These are phyloP conservation scores for Tenualosa thibaudeaui DNA, from an alignment of 2,797 vertebrate genomes.

Conservation along the genomic window DNA sequence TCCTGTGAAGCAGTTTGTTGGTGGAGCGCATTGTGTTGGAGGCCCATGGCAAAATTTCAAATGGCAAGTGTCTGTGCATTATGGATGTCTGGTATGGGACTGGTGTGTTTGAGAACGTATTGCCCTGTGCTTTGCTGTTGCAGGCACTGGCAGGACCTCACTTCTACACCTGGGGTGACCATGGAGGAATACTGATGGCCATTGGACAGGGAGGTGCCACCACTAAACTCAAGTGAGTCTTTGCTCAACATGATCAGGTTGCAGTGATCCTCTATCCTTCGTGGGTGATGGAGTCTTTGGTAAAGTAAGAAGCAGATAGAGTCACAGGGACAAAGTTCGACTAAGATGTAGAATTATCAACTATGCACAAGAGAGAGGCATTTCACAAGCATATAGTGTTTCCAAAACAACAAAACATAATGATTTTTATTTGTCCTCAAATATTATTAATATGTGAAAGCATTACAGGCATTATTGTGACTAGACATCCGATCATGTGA, in stretches of 20 bases:
- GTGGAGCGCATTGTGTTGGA: neutral
- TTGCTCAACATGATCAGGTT: neutral
- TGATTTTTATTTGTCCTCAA: too few species aligned
- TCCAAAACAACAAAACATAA: too few species aligned
- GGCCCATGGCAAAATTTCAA: neutral
- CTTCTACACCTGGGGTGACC: conserved; percentile 97
- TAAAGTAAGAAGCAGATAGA: neutral
- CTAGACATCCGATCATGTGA: too few species aligned
- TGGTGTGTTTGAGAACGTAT: neutral
- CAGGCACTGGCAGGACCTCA: conserved; percentile 93
- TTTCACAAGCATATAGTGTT: too few species aligned
- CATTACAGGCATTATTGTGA: too few species aligned
- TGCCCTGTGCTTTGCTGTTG: neutral
- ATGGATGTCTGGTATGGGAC: neutral
- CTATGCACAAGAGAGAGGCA: too few species aligned
- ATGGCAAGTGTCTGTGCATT: neutral
- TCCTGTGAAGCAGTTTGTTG: neutral
- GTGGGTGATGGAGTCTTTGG: neutral
- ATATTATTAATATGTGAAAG: too few species aligned
- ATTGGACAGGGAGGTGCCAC: conserved; percentile 87
- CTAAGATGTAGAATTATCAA: too few species aligned
- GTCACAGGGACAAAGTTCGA: too few species aligned
- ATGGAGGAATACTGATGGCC: conserved; percentile 93
- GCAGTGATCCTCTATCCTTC: neutral
- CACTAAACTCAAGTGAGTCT: conserved; percentile 87